Base-by-base conservation (phyloP, 2,113 vertebrate species). In the Hemichromis elongatus region DNA sequence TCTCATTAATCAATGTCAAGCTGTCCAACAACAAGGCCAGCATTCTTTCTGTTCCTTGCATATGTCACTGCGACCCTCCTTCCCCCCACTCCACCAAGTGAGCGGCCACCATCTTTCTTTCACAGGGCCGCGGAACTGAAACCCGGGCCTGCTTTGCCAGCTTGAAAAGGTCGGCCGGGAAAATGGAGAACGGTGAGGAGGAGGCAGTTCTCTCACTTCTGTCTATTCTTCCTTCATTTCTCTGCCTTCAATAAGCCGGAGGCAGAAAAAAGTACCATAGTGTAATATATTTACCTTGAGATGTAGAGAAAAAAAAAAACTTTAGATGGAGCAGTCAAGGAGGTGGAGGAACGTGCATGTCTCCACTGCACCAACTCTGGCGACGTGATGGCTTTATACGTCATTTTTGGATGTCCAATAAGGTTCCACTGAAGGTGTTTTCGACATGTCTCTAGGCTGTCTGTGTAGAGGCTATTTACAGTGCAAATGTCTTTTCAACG, bases 241-340 rank as follows among this genome's bases (percentile, higher is more conserved):
- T 79, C 87, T 90, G 77, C 28, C 10, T 70, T 88, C 70, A 53
- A 84, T 61, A 30, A 26, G 54, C 59, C 42, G 45, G 11, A 24
- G 55, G 53, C 59, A 81, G 84, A 77, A 94, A 96, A 37, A 97
- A 95, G 83, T 95, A 94, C 95, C 77, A 94, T 94, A 94, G 96
- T 97, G 95, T 97, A 97, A 96, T 97, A 98, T 98, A 98, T 98
- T 98, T 98, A 96, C 97, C 97, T 96, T 96, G 95, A 97, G 95
- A 97, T 95, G 96, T 97, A 97, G 21, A 50, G 5, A 6, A 0
- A 11, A 10, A 53, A 47, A 9, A 26, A 47, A 70, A 10, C 82
- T 89, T 87, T 88, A 82, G 86, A 90, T 89, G 90, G 84, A 86
- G 88, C 75, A 56, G 52, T 88, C 78, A 77, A 79, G 73, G 83